These are phyloP conservation scores for Iguana delicatissima DNA, from an alignment of 2,797 vertebrate species.

Conservation along the genomic window DNA sequence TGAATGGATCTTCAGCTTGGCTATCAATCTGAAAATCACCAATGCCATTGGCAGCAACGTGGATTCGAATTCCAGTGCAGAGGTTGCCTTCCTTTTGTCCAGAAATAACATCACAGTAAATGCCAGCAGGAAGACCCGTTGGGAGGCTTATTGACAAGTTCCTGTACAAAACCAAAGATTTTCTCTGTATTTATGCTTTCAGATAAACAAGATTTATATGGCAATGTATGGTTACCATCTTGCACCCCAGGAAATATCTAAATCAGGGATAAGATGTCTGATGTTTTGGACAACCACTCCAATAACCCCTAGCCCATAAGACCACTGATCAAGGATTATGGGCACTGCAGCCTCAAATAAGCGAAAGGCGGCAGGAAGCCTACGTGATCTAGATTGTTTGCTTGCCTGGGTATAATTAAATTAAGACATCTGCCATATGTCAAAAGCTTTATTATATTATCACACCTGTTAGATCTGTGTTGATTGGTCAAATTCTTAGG, in stretches of 20 bases:
- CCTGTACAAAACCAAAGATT: conserved; percentile 72
- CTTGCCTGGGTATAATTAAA: neutral
- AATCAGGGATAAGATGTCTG: neutral
- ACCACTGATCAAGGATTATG: neutral
- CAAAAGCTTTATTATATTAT: neutral
- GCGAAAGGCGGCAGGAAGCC: neutral
- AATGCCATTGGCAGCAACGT: conserved; percentile 77
- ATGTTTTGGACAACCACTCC: neutral
- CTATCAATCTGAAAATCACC: conserved; percentile 85
- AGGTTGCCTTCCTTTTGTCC: conserved; percentile 81
- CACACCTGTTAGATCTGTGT: neutral
- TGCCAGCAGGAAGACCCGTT: conserved; percentile 86
- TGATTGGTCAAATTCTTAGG: neutral
- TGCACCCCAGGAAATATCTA: neutral
- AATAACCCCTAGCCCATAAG: neutral
- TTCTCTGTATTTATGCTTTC: neutral
- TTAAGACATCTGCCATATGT: neutral
- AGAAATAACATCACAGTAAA: conserved; percentile 90
- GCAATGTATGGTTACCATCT: neutral
- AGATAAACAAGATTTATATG: neutral
- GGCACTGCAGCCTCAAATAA: neutral
- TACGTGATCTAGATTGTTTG: too few relatives aligned
- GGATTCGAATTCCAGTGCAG: conserved; percentile 86
- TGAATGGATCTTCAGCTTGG: conserved; percentile 85
- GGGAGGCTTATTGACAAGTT: conserved; percentile 81